Evolutionary conservation across 2,113 vertebrate genomes (phyloP).

Genomic region (Ceyx cyanopectus): DNA sequence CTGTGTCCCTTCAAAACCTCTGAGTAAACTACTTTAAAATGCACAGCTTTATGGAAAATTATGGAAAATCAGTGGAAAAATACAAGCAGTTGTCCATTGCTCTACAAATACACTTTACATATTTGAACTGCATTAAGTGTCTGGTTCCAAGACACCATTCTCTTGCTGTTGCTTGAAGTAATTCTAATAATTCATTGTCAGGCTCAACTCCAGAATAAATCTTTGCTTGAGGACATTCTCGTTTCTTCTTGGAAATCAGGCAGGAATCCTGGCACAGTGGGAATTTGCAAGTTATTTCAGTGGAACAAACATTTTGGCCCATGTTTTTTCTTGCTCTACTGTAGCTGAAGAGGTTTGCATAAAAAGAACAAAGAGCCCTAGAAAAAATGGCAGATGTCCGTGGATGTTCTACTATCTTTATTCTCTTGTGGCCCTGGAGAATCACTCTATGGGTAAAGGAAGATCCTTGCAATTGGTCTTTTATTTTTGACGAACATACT

Average conservation of each 20-base stretch:
- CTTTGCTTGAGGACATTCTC: neutral
- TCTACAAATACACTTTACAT: neutral
- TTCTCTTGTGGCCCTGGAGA: neutral
- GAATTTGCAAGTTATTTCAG: neutral
- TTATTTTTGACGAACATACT: neutral
- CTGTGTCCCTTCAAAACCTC: neutral
- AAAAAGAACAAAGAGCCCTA: neutral
- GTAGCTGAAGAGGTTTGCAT: neutral
- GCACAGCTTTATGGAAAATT: neutral
- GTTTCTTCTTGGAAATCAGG: neutral
- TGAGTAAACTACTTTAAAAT: neutral
- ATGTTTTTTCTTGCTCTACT: neutral
- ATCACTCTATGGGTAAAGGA: neutral
- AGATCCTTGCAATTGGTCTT: neutral
- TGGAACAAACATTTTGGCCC: neutral
- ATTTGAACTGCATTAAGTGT: neutral
- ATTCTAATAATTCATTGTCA: neutral
- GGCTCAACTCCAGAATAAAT: neutral
- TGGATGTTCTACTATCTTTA: neutral
- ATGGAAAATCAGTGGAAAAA: constrained; percentile 8
- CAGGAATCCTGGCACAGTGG: neutral
- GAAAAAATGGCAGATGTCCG: neutral
- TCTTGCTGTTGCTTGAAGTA: neutral
- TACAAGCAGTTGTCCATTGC: neutral
- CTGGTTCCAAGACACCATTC: neutral